Evolutionary conservation across 2,797 vertebrate genomes (phyloP).

Genomic region (Nyctibius grandis): DNA sequence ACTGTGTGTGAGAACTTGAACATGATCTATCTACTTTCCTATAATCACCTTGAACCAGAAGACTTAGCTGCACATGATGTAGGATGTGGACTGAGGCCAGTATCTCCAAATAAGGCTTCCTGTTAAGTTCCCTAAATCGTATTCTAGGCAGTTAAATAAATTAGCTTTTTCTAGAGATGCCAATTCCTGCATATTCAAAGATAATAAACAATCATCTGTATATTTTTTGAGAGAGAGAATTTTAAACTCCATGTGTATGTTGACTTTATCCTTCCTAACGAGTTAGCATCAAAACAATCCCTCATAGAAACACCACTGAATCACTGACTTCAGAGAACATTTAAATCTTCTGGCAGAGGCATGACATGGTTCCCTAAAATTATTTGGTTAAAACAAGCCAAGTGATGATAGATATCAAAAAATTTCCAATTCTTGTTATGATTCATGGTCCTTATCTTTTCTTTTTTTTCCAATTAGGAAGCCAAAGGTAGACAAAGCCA

Average conservation of each 20-base stretch:
- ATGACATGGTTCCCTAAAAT: neutral
- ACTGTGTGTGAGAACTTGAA: neutral
- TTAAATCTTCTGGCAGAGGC: constrained; percentile 5
- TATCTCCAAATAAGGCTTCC: neutral
- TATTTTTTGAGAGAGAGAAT: neutral
- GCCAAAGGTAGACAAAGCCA: constrained; percentile 9
- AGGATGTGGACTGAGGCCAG: neutral
- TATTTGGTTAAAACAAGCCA: constrained; percentile 2
- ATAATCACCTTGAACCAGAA: neutral
- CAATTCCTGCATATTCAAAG: neutral
- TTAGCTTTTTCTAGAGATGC: neutral
- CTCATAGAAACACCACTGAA: neutral
- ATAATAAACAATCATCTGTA: neutral
- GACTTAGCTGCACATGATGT: neutral
- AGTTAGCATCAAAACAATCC: constrained; percentile 8
- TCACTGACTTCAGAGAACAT: constrained; percentile 15
- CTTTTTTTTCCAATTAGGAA: neutral
- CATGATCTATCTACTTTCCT: neutral
- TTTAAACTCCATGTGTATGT: neutral
- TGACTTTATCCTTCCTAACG: neutral
- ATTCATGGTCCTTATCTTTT: neutral
- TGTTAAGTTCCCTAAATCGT: neutral
- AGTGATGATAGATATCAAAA: constrained; percentile 1
- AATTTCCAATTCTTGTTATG: constrained; percentile 6
- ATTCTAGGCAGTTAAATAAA: constrained; percentile 5